Percentiles rank a stretch among this genome's conserved stretches.
These are phyloP conservation scores for Globia sparganii DNA, from an alignment of 2,888 invertebrate species.

Conservation along the genomic window DNA sequence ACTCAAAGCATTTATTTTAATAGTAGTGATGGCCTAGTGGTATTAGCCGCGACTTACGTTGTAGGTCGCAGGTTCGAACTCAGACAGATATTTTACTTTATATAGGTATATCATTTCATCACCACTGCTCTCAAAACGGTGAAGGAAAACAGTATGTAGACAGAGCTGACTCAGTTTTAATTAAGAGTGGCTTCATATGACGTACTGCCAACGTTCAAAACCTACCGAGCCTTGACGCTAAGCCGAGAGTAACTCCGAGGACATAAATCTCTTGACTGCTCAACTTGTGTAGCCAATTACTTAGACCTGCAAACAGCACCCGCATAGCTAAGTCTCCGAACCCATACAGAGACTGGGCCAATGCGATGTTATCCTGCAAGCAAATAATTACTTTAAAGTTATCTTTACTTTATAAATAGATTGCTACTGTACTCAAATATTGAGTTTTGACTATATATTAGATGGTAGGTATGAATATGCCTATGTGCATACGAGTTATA, in stretches of 20 bases:
- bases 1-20: too few relatives aligned
- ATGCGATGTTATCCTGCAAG: constrained; percentile 89
- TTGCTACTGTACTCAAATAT: constrained; percentile 16
- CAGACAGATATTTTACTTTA: too few relatives aligned
- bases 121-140: too few relatives aligned
- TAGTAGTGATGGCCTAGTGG: too few relatives aligned
- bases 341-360: constrained; percentile 91
- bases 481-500: neutral
- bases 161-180: neutral
- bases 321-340: constrained; percentile 92
- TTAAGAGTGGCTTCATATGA: neutral
- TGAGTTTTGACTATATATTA: neutral
- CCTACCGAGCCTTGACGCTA: constrained; percentile 91
- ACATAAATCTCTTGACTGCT: constrained; percentile 91
- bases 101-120: too few relatives aligned
- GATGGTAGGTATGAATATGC: neutral
- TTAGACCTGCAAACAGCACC: constrained; percentile 89
- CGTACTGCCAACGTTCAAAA: constrained; percentile 33
- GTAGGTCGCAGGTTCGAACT: too few relatives aligned
- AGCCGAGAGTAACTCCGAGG: constrained; percentile 88
- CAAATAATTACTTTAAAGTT: constrained; percentile 18
- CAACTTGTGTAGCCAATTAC: constrained; percentile 86
- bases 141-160: neutral
- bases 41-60: too few relatives aligned
- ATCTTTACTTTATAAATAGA: neutral